Conservation (phyloP, 2,797 vertebrate genomes). For the Morelia viridis region DNA sequence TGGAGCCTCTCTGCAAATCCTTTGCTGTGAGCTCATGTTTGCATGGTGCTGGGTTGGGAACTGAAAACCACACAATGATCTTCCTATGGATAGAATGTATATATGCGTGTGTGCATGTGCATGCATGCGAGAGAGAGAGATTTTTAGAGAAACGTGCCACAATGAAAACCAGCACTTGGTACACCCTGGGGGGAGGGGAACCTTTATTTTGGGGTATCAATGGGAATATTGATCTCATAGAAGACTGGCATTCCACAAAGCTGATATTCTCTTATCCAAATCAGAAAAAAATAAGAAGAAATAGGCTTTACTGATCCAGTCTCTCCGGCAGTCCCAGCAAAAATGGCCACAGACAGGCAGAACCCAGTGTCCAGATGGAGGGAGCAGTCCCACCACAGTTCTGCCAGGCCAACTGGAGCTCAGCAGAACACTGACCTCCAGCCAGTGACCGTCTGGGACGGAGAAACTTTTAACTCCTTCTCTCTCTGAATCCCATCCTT, state of each 20-base stretch:
- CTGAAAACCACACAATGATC: not conserved
- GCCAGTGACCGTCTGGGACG: too few species aligned
- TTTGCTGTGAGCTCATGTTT: not conserved
- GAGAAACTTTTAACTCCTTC: not conserved
- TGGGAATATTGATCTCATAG: not conserved
- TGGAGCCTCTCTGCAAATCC: not conserved
- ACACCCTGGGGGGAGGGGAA: not conserved
- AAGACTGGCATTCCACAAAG: not conserved
- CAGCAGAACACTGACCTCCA: too few species aligned
- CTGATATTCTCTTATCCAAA: not conserved
- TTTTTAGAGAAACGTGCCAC: not conserved
- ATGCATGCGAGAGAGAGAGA: not conserved
- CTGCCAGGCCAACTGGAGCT: not conserved
- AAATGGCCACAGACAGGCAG: not conserved
- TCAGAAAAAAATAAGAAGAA: not conserved
- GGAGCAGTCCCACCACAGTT: not conserved
- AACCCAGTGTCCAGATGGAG: not conserved
- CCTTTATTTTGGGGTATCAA: not conserved
- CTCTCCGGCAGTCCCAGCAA: not conserved
- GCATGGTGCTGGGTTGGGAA: not conserved
- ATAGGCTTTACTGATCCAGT: not conserved
- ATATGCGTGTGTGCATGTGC: not conserved
- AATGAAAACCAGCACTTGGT: not conserved
- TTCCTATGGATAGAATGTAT: not conserved
- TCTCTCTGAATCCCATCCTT: not conserved